Evolutionary conservation across 2,797 vertebrate species (phyloP), one percentile per base, ranked within the genome.

Genomic region (Peromyscus nudipes): DNA sequence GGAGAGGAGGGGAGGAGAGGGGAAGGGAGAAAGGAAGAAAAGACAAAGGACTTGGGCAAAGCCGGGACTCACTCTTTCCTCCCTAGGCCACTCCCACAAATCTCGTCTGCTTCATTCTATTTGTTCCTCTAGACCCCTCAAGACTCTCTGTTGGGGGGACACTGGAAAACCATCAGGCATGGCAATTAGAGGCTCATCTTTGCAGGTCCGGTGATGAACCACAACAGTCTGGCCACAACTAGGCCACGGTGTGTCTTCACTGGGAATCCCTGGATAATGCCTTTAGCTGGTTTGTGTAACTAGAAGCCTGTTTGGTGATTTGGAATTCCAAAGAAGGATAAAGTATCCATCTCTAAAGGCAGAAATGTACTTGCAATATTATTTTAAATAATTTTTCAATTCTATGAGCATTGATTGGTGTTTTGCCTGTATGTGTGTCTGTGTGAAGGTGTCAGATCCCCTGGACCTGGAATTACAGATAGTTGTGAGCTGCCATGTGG

Each of bases 241-340:
- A 6, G 40, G 52, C n/a, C 52, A 87, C 25, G 16, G n/a, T 12
- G 1, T 65, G 49, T 81, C 79, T 92, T 77, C 60, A n/a, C 52
- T 49, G 77, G 65, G 83, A 94, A 88, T 80, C n/a, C 93, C 71
- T 92, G 43, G 87, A 57, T 76, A 88, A 55, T 93, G n/a, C 57
- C 16, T 25, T 69, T 89, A 75, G 10, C 83, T 89, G n/a, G 92
- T 73, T 67, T 77, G 52, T 91, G 4, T 95, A 82, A 64, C 16
- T 46, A 92, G 13, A 29, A n/a, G 31, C 64, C 40, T 79, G 21
- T 23, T 69, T 88, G 46, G n/a, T 60, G 23, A 64, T 65, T 62
- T 76, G n/a, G 46, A 73, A 67, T 8, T 71, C 29, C 86, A 80
- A 89, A 92, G 88, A 62, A 77, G 4, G 95, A 82, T 73, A 71